Conservation (phyloP, 2,113 vertebrate genomes). For the Pygoscelis antarcticus region DNA sequence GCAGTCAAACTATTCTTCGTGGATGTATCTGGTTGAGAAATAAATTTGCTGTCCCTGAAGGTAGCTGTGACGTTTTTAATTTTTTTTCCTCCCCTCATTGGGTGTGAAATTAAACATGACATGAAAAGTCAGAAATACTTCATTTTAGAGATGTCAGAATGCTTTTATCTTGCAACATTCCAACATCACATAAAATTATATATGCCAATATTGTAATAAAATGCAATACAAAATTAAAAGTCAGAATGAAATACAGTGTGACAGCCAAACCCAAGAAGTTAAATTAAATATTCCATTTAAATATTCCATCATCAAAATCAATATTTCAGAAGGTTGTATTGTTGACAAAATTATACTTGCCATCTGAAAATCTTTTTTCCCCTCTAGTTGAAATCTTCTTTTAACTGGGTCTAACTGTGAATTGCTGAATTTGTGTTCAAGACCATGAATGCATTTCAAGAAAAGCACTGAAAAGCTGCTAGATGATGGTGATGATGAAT, state of each 20-base stretch:
- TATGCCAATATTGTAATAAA: background rate
- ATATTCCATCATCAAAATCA: background rate
- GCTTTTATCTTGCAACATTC: background rate
- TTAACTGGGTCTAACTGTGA: background rate
- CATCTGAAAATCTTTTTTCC: background rate
- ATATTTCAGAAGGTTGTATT: background rate
- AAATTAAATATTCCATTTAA: background rate
- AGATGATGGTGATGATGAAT: background rate
- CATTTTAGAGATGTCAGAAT: constrained; percentile 1
- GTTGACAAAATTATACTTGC: constrained; percentile 4
- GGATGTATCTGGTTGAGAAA: background rate
- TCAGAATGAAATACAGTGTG: background rate
- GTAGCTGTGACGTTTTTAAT: background rate
- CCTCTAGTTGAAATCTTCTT: background rate
- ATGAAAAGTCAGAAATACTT: background rate
- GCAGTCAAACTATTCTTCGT: background rate
- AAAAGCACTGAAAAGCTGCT: background rate
- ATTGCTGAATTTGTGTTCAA: background rate
- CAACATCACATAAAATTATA: background rate
- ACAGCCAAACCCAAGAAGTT: background rate
- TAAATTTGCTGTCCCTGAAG: background rate
- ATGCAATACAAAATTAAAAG: background rate
- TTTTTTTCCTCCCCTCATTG: background rate
- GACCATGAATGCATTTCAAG: background rate
- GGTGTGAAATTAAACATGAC: background rate